Percentiles rank a stretch among this genome's conserved stretches.
These are phyloP conservation scores for Hemiscyllium ocellatum DNA, from an alignment of 2,113 vertebrate genomes.

Conservation along the genomic window DNA sequence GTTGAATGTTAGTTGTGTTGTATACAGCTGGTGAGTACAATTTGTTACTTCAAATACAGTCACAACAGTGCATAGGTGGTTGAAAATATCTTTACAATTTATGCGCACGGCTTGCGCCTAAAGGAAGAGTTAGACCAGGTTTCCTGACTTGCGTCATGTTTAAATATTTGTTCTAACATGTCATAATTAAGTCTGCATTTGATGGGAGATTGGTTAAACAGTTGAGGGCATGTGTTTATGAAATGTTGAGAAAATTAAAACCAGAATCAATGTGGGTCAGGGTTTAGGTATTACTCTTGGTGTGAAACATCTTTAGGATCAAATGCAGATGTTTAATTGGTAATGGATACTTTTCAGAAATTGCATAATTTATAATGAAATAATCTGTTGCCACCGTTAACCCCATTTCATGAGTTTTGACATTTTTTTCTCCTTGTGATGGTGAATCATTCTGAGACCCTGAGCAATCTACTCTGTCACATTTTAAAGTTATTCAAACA, in stretches of 20 bases:
- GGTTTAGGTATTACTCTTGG: neutral
- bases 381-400: neutral
- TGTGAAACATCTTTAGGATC: neutral
- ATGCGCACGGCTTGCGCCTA: neutral
- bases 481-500: neutral
- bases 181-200: neutral
- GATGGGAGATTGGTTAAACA: slow-evolving; percentile 5
- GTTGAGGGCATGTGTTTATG: neutral
- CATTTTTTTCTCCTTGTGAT: neutral
- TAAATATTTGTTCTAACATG: slow-evolving; percentile 5
- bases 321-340: neutral
- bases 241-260: slow-evolving; percentile 19
- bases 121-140: neutral
- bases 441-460: neutral
- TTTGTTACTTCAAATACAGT: neutral
- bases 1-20: neutral
- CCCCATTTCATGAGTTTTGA: neutral
- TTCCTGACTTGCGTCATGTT: neutral
- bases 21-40: neutral
- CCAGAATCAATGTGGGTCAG: neutral
- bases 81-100: neutral
- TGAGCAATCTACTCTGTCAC: neutral
- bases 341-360: neutral
- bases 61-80: neutral
- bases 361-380: neutral